These are phyloP conservation scores for Microctenopoma stevenorrisi DNA, from an alignment of 2,797 vertebrate species.

Conservation along the genomic window DNA sequence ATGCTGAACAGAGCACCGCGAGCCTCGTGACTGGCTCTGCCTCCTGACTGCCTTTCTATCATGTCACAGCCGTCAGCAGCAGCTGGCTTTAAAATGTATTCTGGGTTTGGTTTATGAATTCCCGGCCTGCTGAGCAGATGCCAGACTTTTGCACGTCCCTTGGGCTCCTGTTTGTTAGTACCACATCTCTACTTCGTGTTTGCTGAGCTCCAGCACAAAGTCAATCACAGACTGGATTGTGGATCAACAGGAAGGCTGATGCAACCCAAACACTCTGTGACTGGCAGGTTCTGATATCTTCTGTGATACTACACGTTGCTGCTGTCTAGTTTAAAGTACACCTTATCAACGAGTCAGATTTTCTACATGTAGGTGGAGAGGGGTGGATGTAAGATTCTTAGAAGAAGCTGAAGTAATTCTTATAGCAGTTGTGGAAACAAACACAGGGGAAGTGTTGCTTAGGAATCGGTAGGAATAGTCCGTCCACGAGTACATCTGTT, in stretches of 20 bases:
- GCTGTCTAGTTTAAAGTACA: background rate
- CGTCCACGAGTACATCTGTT: background rate
- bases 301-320: background rate
- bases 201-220: conserved; percentile 45
- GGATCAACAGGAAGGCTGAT: conserved; percentile 48
- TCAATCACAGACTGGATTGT: conserved; percentile 55
- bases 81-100: conserved; percentile 72
- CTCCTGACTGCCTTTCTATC: conserved; percentile 48
- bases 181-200: conserved; percentile 55
- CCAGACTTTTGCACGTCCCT: conserved; percentile 58
- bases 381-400: too few species aligned
- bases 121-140: conserved; percentile 71
- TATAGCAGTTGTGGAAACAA: conserved; percentile 2
- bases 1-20: conserved; percentile 13
- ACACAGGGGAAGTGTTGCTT: background rate
- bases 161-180: conserved; percentile 57
- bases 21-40: conserved; percentile 46
- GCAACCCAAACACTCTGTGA: conserved; percentile 43
- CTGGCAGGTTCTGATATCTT: background rate
- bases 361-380: background rate
- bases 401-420: too few species aligned
- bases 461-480: background rate
- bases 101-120: conserved; percentile 72
- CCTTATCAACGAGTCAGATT: background rate
- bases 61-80: conserved; percentile 58